Evolutionary conservation across 1,140 invertebrate species (phyloP).

Genomic region (Leptinotarsa defecta): DNA sequence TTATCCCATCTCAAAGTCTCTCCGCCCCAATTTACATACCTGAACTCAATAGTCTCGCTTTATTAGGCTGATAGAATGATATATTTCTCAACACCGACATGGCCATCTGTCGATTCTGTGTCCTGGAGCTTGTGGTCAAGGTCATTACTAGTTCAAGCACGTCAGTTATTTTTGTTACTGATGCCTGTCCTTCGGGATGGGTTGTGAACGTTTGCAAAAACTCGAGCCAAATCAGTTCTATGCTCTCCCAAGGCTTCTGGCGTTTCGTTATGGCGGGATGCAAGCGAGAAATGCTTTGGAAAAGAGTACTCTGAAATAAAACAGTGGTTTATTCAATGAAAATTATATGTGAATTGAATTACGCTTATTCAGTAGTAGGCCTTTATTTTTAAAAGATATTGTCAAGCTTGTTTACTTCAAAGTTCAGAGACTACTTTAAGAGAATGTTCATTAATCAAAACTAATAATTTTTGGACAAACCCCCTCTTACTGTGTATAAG

Average conservation of each 20-base stretch:
- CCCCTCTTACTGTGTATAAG: no score
- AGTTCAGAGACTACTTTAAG: no score
- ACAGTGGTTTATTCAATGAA: no score
- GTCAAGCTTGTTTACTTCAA: no score
- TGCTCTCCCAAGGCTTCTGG: conserved; percentile 54
- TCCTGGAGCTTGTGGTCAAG: conserved; percentile 40
- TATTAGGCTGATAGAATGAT: conserved; percentile 54
- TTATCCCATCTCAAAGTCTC: no score
- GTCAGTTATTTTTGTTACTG: conserved; percentile 46
- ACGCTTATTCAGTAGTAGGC: no score
- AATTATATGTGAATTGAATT: no score
- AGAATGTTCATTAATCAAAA: no score
- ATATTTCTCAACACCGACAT: conserved; percentile 54
- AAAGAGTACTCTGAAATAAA: conserved; percentile 52
- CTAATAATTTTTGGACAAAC: no score
- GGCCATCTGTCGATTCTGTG: conserved; percentile 43
- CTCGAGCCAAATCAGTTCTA: conserved; percentile 57
- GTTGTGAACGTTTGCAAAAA: conserved; percentile 58
- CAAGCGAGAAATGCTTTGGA: conserved; percentile 55
- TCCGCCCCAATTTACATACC: conserved; percentile 38
- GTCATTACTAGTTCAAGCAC: conserved; percentile 49
- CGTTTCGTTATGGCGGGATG: conserved; percentile 57
- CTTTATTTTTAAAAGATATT: not conserved
- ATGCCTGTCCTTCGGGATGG: conserved; percentile 55
- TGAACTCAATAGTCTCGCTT: conserved; percentile 51